phyloP scores from a whole-genome alignment of 2,888 invertebrate species.

The Adelphocoris suturalis region DNA sequence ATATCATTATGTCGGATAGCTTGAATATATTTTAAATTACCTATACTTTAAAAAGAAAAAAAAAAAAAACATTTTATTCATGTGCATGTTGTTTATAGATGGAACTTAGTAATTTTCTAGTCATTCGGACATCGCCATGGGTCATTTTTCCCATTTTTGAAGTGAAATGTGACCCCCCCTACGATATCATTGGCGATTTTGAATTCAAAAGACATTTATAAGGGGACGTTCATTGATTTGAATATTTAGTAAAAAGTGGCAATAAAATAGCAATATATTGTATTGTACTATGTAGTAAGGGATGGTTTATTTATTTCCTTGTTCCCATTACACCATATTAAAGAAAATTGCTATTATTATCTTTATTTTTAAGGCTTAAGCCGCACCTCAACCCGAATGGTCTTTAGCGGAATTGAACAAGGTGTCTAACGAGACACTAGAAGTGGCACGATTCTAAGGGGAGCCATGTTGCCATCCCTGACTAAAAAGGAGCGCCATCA shows the following conservation, averaged over 20 bases:
- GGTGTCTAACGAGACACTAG: too few relatives aligned
- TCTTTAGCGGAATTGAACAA: too few relatives aligned
- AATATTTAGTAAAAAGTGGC: constrained; percentile 75
- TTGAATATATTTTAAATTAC: constrained; percentile 66
- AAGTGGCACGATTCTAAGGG: too few relatives aligned
- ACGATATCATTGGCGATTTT: constrained; percentile 51
- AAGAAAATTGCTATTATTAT: too few relatives aligned
- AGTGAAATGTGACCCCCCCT: constrained; percentile 51
- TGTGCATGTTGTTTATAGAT: constrained; percentile 69
- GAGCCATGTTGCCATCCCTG: too few relatives aligned
- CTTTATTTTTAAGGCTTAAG: too few relatives aligned
- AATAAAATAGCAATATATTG: constrained; percentile 76
- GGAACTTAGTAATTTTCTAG: constrained; percentile 70
- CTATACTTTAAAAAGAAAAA: constrained; percentile 35
- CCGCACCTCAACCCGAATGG: too few relatives aligned
- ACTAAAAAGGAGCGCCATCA: too few relatives aligned
- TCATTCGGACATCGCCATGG: constrained; percentile 71
- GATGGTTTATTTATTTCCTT: constrained; percentile 49
- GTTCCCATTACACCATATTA: background rate
- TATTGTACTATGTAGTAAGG: constrained; percentile 73
- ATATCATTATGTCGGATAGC: constrained; percentile 69
- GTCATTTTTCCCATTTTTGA: constrained; percentile 60
- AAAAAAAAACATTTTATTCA: constrained; percentile 64
- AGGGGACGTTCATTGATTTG: constrained; percentile 68
- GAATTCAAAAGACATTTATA: constrained; percentile 61